Conservation (phyloP, 2,888 invertebrate species). For the Aspidiotus rigidus region DNA sequence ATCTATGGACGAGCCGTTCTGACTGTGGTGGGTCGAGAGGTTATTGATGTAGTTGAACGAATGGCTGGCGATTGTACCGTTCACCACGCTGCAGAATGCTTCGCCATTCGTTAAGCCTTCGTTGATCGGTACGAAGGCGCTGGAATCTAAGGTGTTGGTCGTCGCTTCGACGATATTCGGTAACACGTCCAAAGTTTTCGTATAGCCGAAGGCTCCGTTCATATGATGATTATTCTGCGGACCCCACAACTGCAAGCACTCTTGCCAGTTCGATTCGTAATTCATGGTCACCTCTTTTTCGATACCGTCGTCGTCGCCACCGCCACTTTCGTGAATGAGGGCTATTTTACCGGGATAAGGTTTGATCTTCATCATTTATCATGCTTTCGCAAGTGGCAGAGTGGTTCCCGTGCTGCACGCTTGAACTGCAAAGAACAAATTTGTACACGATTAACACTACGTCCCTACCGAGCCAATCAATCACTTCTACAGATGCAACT, state of each 20-base stretch:
- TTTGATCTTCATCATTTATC: conserved; percentile 62
- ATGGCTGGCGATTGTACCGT: conserved; percentile 25
- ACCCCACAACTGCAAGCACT: conserved; percentile 41
- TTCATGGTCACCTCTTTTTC: conserved; percentile 32
- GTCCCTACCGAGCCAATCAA: too few relatives aligned
- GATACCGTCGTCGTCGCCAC: conserved; percentile 39
- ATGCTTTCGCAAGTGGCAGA: conserved; percentile 7
- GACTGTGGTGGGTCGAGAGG: conserved; percentile 3
- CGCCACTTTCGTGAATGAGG: conserved; percentile 40
- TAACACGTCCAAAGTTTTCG: conserved; percentile 14
- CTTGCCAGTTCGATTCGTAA: conserved; percentile 78
- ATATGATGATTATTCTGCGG: conserved; percentile 21
- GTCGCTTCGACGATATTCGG: conserved; percentile 3
- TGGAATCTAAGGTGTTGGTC: conserved; percentile 12
- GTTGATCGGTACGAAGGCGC: neutral
- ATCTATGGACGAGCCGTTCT: neutral
- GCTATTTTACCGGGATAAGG: conserved; percentile 64
- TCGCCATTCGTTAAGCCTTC: neutral
- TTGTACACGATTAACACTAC: too few relatives aligned
- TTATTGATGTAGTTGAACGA: conserved; percentile 25
- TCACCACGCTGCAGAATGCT: neutral
- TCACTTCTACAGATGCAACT: too few relatives aligned
- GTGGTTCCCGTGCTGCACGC: neutral
- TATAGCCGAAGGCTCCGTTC: conserved; percentile 1
- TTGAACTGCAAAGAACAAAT: too few relatives aligned